Conservation (phyloP, 2,113 vertebrate species). For the Nycticryphes semicollaris region DNA sequence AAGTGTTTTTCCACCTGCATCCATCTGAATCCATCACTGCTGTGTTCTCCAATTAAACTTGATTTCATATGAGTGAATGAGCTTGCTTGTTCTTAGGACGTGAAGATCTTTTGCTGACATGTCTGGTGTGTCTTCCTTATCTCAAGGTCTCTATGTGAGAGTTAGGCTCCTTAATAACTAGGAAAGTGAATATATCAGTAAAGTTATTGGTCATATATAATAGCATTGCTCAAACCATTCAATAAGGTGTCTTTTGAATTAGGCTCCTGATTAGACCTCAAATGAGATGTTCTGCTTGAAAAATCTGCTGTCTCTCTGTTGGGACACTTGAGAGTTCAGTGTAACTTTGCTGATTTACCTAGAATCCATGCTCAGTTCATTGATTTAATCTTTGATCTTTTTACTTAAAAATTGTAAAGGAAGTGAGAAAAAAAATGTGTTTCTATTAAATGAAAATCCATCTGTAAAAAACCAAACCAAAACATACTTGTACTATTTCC, state of each 20-base stretch:
- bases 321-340: not conserved
- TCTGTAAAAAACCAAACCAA: not conserved
- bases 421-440: not conserved
- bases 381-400: not conserved
- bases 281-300: not conserved
- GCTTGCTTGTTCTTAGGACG: not conserved
- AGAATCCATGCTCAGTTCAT: not conserved
- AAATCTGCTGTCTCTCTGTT: not conserved
- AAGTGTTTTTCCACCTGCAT: not conserved
- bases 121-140: not conserved
- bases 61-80: accelerated
- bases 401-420: not conserved
- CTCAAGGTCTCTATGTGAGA: not conserved
- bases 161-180: not conserved
- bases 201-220: not conserved
- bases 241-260: not conserved
- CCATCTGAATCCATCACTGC: not conserved
- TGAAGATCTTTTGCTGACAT: not conserved
- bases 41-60: not conserved
- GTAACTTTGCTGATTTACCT: not conserved
- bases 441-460: not conserved
- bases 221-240: not conserved
- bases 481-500: not conserved
- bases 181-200: not conserved
- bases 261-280: not conserved